Percentiles rank a stretch among this genome's conserved stretches.
phyloP scores from a whole-genome alignment of 2,888 invertebrate genomes.

The Hypercompe scribonia region DNA sequence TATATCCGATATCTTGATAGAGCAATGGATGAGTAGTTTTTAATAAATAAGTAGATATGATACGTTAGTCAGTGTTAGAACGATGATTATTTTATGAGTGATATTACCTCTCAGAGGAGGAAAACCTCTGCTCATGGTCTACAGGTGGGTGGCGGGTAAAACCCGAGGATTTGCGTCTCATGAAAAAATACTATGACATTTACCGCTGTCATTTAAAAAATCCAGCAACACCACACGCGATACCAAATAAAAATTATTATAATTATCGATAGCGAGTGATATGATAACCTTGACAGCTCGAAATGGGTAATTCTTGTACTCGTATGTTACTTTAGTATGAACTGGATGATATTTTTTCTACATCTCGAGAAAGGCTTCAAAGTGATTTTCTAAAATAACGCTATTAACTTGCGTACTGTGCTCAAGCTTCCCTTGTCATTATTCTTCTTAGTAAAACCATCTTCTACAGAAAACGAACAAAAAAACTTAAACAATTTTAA shows the following conservation, averaged over 20 bases:
- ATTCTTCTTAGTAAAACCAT: neutral
- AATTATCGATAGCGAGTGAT: no score
- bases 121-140: neutral
- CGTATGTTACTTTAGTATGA: no score
- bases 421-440: neutral
- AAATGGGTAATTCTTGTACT: no score
- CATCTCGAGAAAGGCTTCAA: no score
- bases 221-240: neutral
- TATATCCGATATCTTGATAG: neutral
- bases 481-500: neutral
- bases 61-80: neutral
- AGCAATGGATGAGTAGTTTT: neutral
- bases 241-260: no score
- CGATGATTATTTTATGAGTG: neutral
- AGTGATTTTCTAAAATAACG: no score
- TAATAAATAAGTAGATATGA: neutral
- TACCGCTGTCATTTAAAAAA: neutral
- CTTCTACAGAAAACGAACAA: neutral
- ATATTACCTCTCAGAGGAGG: slow-evolving; percentile 6
- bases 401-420: no score
- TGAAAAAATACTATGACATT: neutral
- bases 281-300: no score
- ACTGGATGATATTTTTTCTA: no score
- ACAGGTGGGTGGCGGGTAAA: slow-evolving; percentile 2
- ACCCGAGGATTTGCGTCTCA: neutral